Conservation (phyloP, 2,888 invertebrate genomes). For the Amiota mariae region DNA sequence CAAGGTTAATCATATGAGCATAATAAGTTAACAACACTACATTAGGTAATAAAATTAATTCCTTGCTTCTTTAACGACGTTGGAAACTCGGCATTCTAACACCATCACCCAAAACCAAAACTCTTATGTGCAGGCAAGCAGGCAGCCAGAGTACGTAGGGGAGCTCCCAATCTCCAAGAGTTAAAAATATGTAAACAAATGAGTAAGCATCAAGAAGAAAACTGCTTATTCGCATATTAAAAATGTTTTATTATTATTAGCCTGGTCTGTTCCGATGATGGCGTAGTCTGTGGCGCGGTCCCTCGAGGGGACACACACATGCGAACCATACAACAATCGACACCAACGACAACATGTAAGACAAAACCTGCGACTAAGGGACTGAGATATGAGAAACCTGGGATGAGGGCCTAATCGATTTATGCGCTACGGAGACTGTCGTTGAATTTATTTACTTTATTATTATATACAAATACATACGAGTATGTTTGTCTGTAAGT, state of each 20-base stretch:
- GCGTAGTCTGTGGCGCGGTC: not conserved
- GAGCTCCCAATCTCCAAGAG: too few relatives aligned
- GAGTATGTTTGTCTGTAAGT: too few relatives aligned
- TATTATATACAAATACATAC: not conserved
- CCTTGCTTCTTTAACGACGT: slow-evolving; percentile 50
- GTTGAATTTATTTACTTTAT: slow-evolving; percentile 52
- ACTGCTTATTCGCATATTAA: slow-evolving; percentile 57
- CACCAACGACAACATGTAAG: too few relatives aligned
- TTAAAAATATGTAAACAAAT: too few relatives aligned
- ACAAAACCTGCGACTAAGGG: too few relatives aligned
- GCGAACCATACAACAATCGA: too few relatives aligned
- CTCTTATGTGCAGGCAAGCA: too few relatives aligned
- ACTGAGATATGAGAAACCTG: not conserved
- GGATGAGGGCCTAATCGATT: slow-evolving; percentile 54
- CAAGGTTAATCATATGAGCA: slow-evolving; percentile 64
- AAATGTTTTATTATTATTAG: slow-evolving; percentile 61
- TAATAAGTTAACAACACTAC: slow-evolving; percentile 59
- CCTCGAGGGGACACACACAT: not conserved
- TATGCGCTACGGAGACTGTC: slow-evolving; percentile 49
- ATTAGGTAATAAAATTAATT: slow-evolving; percentile 62
- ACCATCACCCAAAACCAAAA: slow-evolving; percentile 12
- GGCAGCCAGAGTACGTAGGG: not conserved
- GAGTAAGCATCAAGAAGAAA: slow-evolving; percentile 23
- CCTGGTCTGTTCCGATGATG: not conserved
- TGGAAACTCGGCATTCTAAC: slow-evolving; percentile 16